Evolutionary conservation across 2,797 vertebrate species (phyloP).

Genomic region (Notolepis coatsorum): DNA sequence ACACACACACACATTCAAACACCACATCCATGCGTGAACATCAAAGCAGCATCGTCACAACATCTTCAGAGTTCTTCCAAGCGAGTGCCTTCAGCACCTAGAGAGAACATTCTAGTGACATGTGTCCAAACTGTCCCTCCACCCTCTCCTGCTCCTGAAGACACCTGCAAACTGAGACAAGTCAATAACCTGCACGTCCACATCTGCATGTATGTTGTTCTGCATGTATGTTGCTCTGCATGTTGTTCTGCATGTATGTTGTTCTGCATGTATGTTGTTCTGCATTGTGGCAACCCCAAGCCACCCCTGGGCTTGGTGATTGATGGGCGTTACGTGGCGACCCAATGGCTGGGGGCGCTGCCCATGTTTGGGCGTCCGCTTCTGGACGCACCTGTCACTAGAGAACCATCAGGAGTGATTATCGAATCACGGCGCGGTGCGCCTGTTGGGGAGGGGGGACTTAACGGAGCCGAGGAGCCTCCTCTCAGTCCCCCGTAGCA

Average conservation of each 20-base stretch:
- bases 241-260: constrained; percentile 22
- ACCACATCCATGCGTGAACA: background rate
- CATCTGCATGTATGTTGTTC: constrained; percentile 1
- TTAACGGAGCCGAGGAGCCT: too few relatives aligned
- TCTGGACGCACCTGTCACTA: too few relatives aligned
- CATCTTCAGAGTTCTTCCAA: background rate
- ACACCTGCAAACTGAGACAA: constrained; percentile 39
- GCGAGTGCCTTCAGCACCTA: constrained; percentile 10
- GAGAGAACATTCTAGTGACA: background rate
- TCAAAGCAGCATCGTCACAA: background rate
- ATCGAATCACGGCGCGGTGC: too few relatives aligned
- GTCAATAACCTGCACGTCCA: constrained; percentile 1
- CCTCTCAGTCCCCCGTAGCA: too few relatives aligned
- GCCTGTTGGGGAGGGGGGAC: too few relatives aligned
- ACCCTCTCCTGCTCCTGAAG: constrained; percentile 7
- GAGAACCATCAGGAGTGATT: too few relatives aligned
- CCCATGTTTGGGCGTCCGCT: too few relatives aligned
- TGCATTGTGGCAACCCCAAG: background rate
- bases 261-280: constrained; percentile 10
- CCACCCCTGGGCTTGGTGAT: too few relatives aligned
- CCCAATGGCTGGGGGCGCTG: too few relatives aligned
- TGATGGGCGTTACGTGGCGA: too few relatives aligned
- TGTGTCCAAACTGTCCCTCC: background rate
- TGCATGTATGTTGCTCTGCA: background rate
- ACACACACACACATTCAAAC: background rate